These are phyloP conservation scores for Eulacestoma nigropectus DNA, from an alignment of 2,113 vertebrate species.

Conservation along the genomic window DNA sequence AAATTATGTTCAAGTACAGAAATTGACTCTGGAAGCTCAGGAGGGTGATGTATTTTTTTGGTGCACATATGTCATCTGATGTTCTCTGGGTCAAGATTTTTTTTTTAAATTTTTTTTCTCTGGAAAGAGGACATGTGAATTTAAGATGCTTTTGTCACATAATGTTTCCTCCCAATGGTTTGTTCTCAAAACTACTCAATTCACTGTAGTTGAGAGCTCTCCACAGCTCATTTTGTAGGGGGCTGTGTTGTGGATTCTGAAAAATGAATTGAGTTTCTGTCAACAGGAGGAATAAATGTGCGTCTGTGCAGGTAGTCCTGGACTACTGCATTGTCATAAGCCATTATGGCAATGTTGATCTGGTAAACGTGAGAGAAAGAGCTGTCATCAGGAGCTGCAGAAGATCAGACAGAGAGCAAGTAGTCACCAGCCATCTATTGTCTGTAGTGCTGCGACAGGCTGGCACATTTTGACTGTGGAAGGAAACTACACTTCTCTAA, in stretches of 20 bases:
- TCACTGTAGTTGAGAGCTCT: background rate
- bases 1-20: background rate
- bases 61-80: background rate
- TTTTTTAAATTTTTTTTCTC: background rate
- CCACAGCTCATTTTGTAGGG: background rate
- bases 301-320: background rate
- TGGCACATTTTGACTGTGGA: background rate
- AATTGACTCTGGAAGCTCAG: background rate
- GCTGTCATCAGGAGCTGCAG: background rate
- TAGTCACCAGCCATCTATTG: background rate
- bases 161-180: background rate
- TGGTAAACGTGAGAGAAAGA: background rate
- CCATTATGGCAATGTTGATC: background rate
- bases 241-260: background rate
- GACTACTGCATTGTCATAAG: background rate
- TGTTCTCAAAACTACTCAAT: background rate
- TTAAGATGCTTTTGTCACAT: background rate
- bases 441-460: background rate
- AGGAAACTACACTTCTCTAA: background rate
- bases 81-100: background rate
- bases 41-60: background rate
- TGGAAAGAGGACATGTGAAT: background rate
- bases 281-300: background rate
- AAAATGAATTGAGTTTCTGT: background rate
- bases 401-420: background rate